Evolutionary conservation across 1,140 invertebrate genomes (phyloP).

Genomic region (Megathymus violae): DNA sequence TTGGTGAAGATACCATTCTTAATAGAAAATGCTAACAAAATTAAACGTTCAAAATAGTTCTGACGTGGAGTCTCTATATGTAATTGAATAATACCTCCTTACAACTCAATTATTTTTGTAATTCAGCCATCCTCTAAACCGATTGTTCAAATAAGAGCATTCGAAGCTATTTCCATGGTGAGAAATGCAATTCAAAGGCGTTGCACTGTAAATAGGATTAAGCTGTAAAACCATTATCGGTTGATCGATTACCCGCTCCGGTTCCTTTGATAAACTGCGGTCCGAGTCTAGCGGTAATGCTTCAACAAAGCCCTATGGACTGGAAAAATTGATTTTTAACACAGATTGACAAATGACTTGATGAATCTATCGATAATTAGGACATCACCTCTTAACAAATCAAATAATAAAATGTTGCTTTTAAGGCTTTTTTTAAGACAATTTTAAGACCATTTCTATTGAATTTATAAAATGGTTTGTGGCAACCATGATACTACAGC

Average conservation of each 20-base stretch:
- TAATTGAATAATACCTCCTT: too few relatives aligned
- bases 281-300: constrained; percentile 16
- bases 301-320: constrained; percentile 24
- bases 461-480: constrained; percentile 7
- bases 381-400: constrained; percentile 15
- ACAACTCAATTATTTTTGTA: constrained; percentile 3
- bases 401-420: constrained; percentile 18
- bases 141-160: constrained; percentile 34
- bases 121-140: constrained; percentile 25
- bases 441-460: too few relatives aligned
- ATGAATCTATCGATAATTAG: constrained; percentile 33
- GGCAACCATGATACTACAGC: constrained; percentile 1
- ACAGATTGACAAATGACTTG: constrained; percentile 34
- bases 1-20: too few relatives aligned
- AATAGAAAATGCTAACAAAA: too few relatives aligned
- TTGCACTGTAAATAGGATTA: constrained; percentile 51
- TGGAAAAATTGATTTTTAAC: constrained; percentile 34
- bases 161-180: constrained; percentile 33
- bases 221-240: constrained; percentile 54
- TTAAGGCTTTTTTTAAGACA: too few relatives aligned
- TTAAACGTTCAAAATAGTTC: too few relatives aligned
- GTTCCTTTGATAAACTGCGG: constrained; percentile 45
- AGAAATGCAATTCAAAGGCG: constrained; percentile 35
- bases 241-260: constrained; percentile 60
- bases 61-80: too few relatives aligned